Percentiles rank a stretch among this genome's conserved stretches.
These are phyloP conservation scores for Dicroscelio sp. DNA, from an alignment of 2,888 invertebrate genomes.

Conservation along the genomic window DNA sequence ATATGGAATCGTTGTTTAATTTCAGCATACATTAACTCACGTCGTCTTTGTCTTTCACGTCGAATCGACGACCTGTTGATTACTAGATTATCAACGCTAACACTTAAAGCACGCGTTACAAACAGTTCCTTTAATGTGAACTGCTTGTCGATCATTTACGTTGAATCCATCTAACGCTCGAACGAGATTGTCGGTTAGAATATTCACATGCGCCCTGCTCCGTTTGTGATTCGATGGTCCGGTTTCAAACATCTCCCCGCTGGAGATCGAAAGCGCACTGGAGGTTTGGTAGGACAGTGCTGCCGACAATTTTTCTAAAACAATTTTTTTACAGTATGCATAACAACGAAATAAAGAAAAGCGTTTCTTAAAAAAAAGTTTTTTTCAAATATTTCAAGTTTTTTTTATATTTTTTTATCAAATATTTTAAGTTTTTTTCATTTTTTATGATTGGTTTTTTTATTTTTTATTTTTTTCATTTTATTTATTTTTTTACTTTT, in stretches of 20 bases:
- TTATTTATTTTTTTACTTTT: no score
- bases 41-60: slow-evolving; percentile 5
- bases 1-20: slow-evolving; percentile 32
- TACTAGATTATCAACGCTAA: slow-evolving; percentile 3
- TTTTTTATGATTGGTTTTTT: no score
- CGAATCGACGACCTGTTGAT: slow-evolving; percentile 45
- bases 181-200: slow-evolving; percentile 50
- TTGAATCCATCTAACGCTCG: slow-evolving; percentile 39
- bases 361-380: no score
- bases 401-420: no score
- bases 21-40: slow-evolving; percentile 14
- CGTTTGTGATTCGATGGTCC: slow-evolving; percentile 10
- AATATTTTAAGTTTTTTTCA: no score
- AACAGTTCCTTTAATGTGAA: slow-evolving; percentile 47
- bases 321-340: no score
- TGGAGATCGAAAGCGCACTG: neutral
- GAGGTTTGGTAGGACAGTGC: slow-evolving; percentile 5
- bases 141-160: slow-evolving; percentile 54
- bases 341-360: no score
- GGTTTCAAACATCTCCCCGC: slow-evolving; percentile 3
- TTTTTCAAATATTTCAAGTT: no score
- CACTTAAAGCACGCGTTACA: slow-evolving; percentile 15
- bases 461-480: no score
- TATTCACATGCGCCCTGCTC: slow-evolving; percentile 8
- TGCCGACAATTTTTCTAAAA: neutral